These are phyloP conservation scores for Urocitellus parryii DNA, from an alignment of 2,113 vertebrate species.

Conservation along the genomic window DNA sequence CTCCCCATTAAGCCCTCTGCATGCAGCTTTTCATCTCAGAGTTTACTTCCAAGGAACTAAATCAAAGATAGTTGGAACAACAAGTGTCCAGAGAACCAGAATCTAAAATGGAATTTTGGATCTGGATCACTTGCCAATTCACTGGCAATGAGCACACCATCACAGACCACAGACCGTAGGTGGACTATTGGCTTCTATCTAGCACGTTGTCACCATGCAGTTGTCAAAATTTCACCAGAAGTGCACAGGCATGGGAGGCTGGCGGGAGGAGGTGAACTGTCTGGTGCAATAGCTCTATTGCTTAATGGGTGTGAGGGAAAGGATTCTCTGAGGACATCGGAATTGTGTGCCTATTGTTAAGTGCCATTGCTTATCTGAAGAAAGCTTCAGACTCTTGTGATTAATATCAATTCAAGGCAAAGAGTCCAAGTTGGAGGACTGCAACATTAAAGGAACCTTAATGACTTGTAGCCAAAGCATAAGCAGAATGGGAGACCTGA, in stretches of 20 bases:
- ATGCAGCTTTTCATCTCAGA: background rate
- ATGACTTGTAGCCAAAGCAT: background rate
- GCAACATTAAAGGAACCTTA: background rate
- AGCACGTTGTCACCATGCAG: background rate
- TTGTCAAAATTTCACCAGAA: background rate
- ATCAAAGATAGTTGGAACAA: background rate
- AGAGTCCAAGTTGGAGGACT: background rate
- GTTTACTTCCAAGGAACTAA: background rate
- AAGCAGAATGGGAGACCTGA: background rate
- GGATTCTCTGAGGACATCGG: background rate
- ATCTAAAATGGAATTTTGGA: background rate
- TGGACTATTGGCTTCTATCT: background rate
- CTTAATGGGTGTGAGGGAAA: background rate
- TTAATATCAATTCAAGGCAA: slow-evolving; percentile 12
- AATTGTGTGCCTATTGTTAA: background rate
- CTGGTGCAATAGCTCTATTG: background rate
- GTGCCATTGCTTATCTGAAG: background rate
- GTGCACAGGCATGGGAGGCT: background rate
- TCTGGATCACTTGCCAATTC: background rate
- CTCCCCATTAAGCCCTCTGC: background rate
- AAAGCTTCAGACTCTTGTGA: background rate
- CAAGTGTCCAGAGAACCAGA: background rate
- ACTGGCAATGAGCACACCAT: background rate
- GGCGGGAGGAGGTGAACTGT: too few relatives aligned
- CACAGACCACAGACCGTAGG: background rate